Conservation (phyloP, 2,888 invertebrate species). For the Drepanosiphum platanoidis region DNA sequence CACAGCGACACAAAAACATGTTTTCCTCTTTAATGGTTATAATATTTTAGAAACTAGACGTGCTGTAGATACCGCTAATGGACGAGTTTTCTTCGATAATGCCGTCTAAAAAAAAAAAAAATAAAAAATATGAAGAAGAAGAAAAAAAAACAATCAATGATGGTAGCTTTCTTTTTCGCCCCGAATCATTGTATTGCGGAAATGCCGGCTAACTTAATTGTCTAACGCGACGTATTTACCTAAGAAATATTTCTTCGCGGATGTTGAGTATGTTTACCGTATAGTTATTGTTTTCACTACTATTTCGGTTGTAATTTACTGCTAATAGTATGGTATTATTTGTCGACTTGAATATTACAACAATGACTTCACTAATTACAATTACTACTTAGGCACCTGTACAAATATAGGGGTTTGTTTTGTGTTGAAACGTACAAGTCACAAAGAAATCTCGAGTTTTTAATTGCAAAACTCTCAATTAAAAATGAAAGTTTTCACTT, state of each 20-base stretch:
- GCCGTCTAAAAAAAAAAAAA: not conserved
- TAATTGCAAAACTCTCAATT: constrained; percentile 6
- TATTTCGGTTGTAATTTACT: too few relatives aligned
- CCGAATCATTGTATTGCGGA: not conserved
- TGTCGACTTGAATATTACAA: too few relatives aligned
- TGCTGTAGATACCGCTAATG: not conserved
- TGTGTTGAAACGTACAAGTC: too few relatives aligned
- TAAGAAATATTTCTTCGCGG: too few relatives aligned
- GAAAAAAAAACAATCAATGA: constrained; percentile 7
- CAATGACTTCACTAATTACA: too few relatives aligned
- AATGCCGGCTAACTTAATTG: not conserved
- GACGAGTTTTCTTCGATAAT: constrained; percentile 11
- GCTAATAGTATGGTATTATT: too few relatives aligned
- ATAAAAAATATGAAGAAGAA: not conserved
- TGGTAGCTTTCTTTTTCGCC: constrained; percentile 3
- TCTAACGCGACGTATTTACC: not conserved
- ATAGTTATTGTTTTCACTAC: too few relatives aligned
- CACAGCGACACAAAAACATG: constrained; percentile 23
- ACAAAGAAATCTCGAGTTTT: not conserved
- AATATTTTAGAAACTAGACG: constrained; percentile 44
- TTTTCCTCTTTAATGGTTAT: constrained; percentile 23
- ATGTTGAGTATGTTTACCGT: too few relatives aligned
- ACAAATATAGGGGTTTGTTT: too few relatives aligned
- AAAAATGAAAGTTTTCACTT: not conserved
- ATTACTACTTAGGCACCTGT: too few relatives aligned